Conservation (phyloP, 2,888 invertebrate species). For the Ypsolopha scabrella region DNA sequence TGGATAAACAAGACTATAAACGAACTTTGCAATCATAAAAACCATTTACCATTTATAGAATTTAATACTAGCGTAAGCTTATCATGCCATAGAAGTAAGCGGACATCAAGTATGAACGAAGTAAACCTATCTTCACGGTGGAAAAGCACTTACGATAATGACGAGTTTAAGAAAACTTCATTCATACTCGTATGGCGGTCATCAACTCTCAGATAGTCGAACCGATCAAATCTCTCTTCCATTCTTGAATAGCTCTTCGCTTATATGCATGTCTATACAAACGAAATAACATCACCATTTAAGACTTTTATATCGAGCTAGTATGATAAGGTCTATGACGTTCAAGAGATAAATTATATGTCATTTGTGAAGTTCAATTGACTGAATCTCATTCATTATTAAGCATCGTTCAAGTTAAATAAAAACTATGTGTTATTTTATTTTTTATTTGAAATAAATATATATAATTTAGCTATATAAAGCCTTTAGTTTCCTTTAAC, state of each 20-base stretch:
- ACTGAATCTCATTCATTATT: too few relatives aligned
- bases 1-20: too few relatives aligned
- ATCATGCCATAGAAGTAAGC: constrained; percentile 21
- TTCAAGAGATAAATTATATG: too few relatives aligned
- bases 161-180: not conserved
- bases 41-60: constrained; percentile 66
- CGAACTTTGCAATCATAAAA: too few relatives aligned
- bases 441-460: too few relatives aligned
- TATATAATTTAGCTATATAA: too few relatives aligned
- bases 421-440: too few relatives aligned
- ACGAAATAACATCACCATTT: not conserved
- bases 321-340: too few relatives aligned
- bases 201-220: not conserved
- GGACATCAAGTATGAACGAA: constrained; percentile 1
- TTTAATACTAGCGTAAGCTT: constrained; percentile 48
- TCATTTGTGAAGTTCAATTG: too few relatives aligned
- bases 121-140: not conserved
- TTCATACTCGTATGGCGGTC: not conserved
- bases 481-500: too few relatives aligned
- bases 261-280: constrained; percentile 25
- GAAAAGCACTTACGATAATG: not conserved
- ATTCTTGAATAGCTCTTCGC: constrained; percentile 22
- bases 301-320: too few relatives aligned
- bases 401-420: too few relatives aligned
- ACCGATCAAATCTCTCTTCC: constrained; percentile 1